Evolutionary conservation across 2,797 vertebrate species (phyloP).

Genomic region (Aphelocoma californica): DNA sequence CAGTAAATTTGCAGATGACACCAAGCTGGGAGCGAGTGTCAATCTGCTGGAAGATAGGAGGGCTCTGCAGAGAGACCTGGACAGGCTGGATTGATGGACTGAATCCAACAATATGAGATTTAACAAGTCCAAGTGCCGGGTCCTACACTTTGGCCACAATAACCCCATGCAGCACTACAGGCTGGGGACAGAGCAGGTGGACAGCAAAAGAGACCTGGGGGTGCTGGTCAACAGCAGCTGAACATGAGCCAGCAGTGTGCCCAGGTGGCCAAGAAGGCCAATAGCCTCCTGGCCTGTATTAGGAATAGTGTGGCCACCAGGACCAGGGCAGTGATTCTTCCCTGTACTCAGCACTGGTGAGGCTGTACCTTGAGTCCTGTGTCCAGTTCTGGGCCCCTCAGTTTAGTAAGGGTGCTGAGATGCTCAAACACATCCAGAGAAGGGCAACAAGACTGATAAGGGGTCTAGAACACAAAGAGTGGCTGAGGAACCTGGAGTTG

Average conservation of each 20-base stretch:
- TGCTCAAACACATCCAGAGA: accelerated
- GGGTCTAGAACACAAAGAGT: neutral
- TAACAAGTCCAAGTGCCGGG: neutral
- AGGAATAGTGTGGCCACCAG: neutral
- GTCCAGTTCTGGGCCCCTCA: neutral
- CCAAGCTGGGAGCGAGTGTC: neutral
- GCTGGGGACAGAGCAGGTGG: neutral
- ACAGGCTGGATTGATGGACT: neutral
- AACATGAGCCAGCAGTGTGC: neutral
- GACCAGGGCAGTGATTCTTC: neutral
- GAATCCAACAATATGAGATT: neutral
- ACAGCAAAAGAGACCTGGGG: accelerated
- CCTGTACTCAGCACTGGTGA: accelerated
- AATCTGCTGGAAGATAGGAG: neutral
- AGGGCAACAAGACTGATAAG: neutral
- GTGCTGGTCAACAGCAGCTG: accelerated
- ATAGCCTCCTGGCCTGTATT: accelerated
- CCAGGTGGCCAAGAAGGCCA: neutral
- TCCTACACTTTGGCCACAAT: neutral
- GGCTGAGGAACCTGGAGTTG: accelerated
- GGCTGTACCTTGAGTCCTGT: accelerated
- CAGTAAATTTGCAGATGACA: neutral
- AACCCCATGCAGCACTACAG: neutral
- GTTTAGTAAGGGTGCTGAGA: accelerated
- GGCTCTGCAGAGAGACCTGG: neutral